Base-by-base conservation (phyloP, 2,888 invertebrate species). In the Barypeithes pellucidus region DNA sequence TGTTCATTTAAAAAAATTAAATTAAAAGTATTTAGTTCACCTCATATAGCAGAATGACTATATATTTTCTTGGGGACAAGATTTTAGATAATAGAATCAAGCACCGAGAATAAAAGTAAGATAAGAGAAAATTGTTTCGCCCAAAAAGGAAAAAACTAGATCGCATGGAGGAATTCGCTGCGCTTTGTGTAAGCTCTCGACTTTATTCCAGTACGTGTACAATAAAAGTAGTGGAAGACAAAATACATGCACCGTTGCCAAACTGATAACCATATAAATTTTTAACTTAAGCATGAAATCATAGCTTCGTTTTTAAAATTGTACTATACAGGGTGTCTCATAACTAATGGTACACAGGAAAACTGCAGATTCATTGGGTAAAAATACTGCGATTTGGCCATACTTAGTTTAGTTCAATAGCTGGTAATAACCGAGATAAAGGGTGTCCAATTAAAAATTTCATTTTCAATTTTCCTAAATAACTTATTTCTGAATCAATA, bases 71-170 rank as follows among this genome's bases (percentile, higher is more conserved):
- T 14, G 0, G 5, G 36, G 50, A 47, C 33, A 47, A 50, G 45
- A 45, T 54, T 57, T 63, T 36, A 61, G 69, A 41, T 70, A 62
- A 43, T 20, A 70, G 63, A 63, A 70, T 63, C 69, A 65, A 70
- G 65, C 57, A 45, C 65, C 33, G 29, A 33, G 50, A 72, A 66
- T 67, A 67, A 72, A 72, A 72, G 72, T 67, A 66, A 72, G 72
- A 72, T 72, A 67, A 72, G 72, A 24, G 66, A 66, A 72, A 72
- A 72, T 52, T 72, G 67, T 61, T 72, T 72, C 36, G 60, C 50
- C 14, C 22, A 65, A 71, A 63, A 71, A 65, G 39, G 41, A 57
- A 54, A 57, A 69, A 45, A 39, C 22, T 14, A n/a, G 47, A 62
- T 63, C 41, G 62, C 52, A 45, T 36, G 63, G 33, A 71, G 65